phyloP scores from a whole-genome alignment of 1,140 invertebrate species.

The Capitella teleta region DNA sequence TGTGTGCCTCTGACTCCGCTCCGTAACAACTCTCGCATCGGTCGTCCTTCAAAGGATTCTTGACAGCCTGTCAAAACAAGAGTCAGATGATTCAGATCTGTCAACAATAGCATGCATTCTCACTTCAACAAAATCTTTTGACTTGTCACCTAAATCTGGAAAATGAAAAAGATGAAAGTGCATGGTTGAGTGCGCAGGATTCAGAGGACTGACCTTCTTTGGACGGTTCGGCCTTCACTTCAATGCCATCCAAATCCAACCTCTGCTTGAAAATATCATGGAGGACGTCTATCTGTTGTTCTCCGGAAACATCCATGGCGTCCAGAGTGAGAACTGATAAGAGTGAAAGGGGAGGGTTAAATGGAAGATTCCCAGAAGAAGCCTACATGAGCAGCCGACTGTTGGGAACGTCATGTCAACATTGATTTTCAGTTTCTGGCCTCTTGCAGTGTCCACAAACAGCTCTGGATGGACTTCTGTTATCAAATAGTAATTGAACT shows the following conservation, averaged over 20 bases:
- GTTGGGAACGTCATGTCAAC: constrained; percentile 78
- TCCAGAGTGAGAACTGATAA: constrained; percentile 83
- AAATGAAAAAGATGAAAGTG: constrained; percentile 2
- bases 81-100: too few species aligned
- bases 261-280: constrained; percentile 89
- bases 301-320: constrained; percentile 96
- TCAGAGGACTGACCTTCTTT: constrained; percentile 24
- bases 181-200: background rate
- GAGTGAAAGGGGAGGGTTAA: too few species aligned
- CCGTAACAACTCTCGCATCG: constrained; percentile 68
- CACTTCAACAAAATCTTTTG: constrained; percentile 23
- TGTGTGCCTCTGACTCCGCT: constrained; percentile 57
- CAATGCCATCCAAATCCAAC: constrained; percentile 67
- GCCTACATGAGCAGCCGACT: constrained; percentile 85
- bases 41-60: constrained; percentile 21
- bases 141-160: constrained; percentile 23
- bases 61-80: constrained; percentile 13
- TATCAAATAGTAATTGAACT: constrained; percentile 74
- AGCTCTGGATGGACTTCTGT: constrained; percentile 81
- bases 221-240: constrained; percentile 57
- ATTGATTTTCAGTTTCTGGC: constrained; percentile 85
- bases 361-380: too few species aligned
- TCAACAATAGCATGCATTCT: background rate
- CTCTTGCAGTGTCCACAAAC: constrained; percentile 89
- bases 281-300: constrained; percentile 87